Evolutionary conservation across 2,113 vertebrate genomes (phyloP), one percentile per base, ranked within the genome.

Genomic region (Dasyprocta punctata): DNA sequence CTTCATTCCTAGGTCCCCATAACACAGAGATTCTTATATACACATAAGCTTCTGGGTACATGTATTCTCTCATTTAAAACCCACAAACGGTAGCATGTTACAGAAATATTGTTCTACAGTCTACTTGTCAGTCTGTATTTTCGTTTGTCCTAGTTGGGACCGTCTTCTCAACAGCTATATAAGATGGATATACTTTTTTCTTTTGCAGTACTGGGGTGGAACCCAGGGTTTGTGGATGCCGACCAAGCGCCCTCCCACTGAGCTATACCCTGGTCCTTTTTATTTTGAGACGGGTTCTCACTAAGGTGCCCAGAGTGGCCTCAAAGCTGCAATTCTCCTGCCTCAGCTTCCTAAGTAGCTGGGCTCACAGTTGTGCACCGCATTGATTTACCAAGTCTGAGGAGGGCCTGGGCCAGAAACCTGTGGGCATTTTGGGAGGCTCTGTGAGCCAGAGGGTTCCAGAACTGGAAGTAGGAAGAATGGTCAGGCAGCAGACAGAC

Each of bases 401-500:
- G n/a, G 54, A 90, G 20, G 24, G 28, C 60, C 73, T 69, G 36
- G 96, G 33, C 81, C 54, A 28, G 65, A 84, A 33, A 24, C 67
- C 44, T 13, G 52, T n/a, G 0, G 7, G 10, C 26, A 16, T 36
- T 47, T 71, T 28, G 44, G 52, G 47, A 63, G 44, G 67, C 56
- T 20, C 13, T 67, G 44, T 9, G 33, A 56, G 92, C 60, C 61
- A 61, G 67, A 44, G 11, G 69, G 24, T 60, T 71, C 78, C 81
- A 36, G 26, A 60, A 20, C 24, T 16, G 38, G 73, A 86, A 1
- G 41, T 22, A 33, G 67, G 41, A 58, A 61, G 63, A 11, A 1
- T 1, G 7, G n/a, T 47, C 71, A 49, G 89, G 20, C 13, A 17
- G 20, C 7, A 2, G 13, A 38, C 1, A 52, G 0, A 36, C 26